These are phyloP conservation scores for Anguilla pacifica DNA, from an alignment of 2,797 vertebrate genomes.

Conservation along the genomic window DNA sequence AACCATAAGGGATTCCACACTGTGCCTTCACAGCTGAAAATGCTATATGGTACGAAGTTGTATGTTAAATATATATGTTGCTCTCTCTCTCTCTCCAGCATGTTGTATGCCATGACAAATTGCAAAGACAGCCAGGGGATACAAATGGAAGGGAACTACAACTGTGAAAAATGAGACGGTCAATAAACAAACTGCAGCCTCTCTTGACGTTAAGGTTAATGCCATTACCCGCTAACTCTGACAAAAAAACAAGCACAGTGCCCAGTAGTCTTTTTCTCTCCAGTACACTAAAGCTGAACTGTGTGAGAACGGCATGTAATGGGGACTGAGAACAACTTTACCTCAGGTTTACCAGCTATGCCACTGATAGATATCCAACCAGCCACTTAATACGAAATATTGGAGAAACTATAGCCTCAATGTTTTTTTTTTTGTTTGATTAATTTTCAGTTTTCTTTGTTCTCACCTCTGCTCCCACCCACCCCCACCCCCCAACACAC, in stretches of 20 bases:
- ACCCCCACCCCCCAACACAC: constrained; percentile 18
- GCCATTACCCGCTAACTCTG: background rate
- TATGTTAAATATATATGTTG: background rate
- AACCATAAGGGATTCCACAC: constrained; percentile 38
- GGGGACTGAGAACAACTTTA: background rate
- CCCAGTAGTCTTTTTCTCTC: background rate
- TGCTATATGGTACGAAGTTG: background rate
- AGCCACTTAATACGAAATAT: background rate
- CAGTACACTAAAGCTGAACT: background rate
- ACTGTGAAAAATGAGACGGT: background rate
- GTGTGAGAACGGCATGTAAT: background rate
- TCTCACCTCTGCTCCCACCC: background rate
- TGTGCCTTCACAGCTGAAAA: constrained; percentile 62
- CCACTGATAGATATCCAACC: background rate
- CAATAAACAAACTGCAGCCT: background rate
- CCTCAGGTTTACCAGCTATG: constrained; percentile 3
- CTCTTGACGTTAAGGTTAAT: background rate
- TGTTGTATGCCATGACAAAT: background rate
- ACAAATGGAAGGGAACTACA: background rate
- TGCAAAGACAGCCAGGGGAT: background rate
- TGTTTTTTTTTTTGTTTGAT: constrained; percentile 42
- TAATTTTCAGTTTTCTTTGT: constrained; percentile 14
- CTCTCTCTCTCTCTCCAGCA: background rate
- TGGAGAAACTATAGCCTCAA: constrained; percentile 21
- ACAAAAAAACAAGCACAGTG: background rate